Percentiles rank a stretch among this genome's conserved stretches.
Evolutionary conservation across 1,140 invertebrate genomes (phyloP).

Genomic region (Ceratina australensis): DNA sequence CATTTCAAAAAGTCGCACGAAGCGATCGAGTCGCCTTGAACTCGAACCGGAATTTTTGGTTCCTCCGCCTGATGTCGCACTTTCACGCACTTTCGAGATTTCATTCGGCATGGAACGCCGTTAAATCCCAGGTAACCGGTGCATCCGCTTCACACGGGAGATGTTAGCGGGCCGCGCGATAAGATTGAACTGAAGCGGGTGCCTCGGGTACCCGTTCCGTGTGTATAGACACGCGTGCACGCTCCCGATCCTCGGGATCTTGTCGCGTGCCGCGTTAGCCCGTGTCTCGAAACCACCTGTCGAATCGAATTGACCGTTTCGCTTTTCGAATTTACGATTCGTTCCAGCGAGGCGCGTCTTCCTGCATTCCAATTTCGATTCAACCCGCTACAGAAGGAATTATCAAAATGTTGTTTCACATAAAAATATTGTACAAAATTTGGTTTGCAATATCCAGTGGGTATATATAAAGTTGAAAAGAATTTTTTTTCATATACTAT

Average conservation of each 20-base stretch:
- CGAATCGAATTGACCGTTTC: neutral
- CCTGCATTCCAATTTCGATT: too few species aligned
- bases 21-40: neutral
- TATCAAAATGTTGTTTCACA: too few species aligned
- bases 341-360: neutral
- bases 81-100: constrained; percentile 31
- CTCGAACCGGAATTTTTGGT: neutral
- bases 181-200: constrained; percentile 53
- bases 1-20: too few species aligned
- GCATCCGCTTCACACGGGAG: constrained; percentile 15
- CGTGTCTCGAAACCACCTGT: constrained; percentile 6
- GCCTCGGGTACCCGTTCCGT: neutral
- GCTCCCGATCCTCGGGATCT: constrained; percentile 28
- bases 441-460: too few species aligned
- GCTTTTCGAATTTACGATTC: neutral
- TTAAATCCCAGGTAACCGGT: constrained; percentile 21
- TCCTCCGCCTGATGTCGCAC: neutral
- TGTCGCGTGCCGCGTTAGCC: neutral
- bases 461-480: too few species aligned
- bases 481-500: too few species aligned
- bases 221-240: constrained; percentile 30
- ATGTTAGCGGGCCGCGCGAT: constrained; percentile 49
- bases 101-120: constrained; percentile 8
- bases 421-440: too few species aligned
- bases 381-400: too few species aligned